Base-by-base conservation (phyloP, 2,113 vertebrate species). In the Oenanthe melanoleuca region DNA sequence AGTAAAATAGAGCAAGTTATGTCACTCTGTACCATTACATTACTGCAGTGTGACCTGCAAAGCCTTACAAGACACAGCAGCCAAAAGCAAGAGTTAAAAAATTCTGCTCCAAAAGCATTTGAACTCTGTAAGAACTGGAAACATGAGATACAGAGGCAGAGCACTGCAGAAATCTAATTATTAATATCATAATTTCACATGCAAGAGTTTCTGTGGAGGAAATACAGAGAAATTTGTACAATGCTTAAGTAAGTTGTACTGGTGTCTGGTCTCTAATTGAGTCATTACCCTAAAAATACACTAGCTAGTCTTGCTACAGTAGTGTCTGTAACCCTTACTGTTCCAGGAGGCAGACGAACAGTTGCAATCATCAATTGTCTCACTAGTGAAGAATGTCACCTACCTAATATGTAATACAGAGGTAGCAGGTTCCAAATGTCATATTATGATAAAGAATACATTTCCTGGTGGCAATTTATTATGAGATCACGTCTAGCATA, bases 201-300 rank as follows among this genome's bases (percentile, higher is more conserved):
- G 64, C 52, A 83, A 94, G 88, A 31, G 33, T 80, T 94, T 91
- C 72, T 71, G 38, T 67, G 53, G 72, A 80, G 92, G 65, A 93
- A 96, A 81, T 49, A 93, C 80, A 80, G 26, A 96, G 72, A 89
- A 89, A 95, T 91, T 77, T 61, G 57, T 89, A 81, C 63, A 88
- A 84, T 50, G 92, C 88, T 67, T 91, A 95, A 89, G 92, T 72
- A 82, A 86, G 87, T 40, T 95, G 75, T 89, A 74, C 80, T 86
- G 77, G 72, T 88, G 86, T 74, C 94, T 92, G 86, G 91, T 94
- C 52, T 88, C 52, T 47, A 52, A 64, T 89, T 93, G 92, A 95
- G 88, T 96, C 95, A 97, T 83, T 87, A 61, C 33, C 63, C 93
- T 97, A 97, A 97, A 96, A 98, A 97, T 97, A 97, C 37, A 71